These are phyloP conservation scores for Nomada lathburiana DNA, from an alignment of 2,888 invertebrate species.

Conservation along the genomic window DNA sequence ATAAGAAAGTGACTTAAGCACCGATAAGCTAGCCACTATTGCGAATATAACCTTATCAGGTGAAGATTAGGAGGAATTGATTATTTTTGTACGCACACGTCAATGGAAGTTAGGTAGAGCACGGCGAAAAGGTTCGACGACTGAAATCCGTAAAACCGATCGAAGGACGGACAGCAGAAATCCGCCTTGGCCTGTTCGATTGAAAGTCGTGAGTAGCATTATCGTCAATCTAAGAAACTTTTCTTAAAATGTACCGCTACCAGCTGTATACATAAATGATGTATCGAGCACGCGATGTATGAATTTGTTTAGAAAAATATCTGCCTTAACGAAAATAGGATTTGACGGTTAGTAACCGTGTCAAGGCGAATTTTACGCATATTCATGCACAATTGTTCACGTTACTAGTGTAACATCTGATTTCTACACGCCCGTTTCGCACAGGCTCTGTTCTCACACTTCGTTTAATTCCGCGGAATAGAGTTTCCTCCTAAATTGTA, in stretches of 20 bases:
- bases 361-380: slow-evolving; percentile 36
- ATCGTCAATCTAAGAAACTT: neutral
- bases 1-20: slow-evolving; percentile 5
- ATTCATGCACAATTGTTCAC: slow-evolving; percentile 10
- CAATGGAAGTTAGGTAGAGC: slow-evolving; percentile 26
- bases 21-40: slow-evolving; percentile 13
- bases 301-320: slow-evolving; percentile 1
- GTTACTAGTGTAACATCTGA: neutral
- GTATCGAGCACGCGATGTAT: neutral
- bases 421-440: neutral
- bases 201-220: slow-evolving; percentile 76
- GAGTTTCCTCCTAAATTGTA: no score
- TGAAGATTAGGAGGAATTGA: slow-evolving; percentile 38
- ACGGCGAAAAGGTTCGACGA: slow-evolving; percentile 25
- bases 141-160: slow-evolving; percentile 30
- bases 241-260: neutral
- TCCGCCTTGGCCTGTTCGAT: slow-evolving; percentile 75
- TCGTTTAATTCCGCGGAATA: no score
- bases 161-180: slow-evolving; percentile 60
- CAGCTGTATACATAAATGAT: neutral
- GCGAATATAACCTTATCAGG: neutral
- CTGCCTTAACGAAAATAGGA: slow-evolving; percentile 16
- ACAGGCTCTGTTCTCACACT: no score
- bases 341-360: slow-evolving; percentile 21
- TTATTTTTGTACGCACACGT: slow-evolving; percentile 45